A percentile compares a stretch with the other conserved stretches of the same genome.
Conservation (phyloP, 2,888 invertebrate genomes). For the Cheiracanthium punctorium region DNA sequence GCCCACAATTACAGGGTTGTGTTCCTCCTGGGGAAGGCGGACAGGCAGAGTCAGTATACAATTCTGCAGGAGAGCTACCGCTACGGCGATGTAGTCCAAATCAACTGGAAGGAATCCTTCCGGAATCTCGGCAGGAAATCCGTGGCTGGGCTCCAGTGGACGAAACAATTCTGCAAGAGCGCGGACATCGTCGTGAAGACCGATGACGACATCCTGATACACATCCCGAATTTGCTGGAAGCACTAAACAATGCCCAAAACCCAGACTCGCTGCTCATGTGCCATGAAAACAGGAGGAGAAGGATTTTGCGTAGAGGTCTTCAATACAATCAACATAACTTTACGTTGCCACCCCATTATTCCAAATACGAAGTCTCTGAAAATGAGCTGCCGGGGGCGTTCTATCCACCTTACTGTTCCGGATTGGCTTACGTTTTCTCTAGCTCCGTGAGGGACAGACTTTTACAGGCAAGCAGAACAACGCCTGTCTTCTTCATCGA, state of each 20-base stretch:
- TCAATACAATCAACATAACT: not conserved
- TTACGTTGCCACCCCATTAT: slow-evolving; percentile 40
- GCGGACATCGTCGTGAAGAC: slow-evolving; percentile 72
- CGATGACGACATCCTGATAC: slow-evolving; percentile 73
- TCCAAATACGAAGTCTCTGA: slow-evolving; percentile 71
- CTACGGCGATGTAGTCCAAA: slow-evolving; percentile 72
- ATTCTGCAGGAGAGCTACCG: slow-evolving; percentile 67
- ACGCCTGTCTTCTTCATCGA: slow-evolving; percentile 73
- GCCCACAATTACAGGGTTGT: slow-evolving; percentile 72
- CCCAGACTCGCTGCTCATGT: slow-evolving; percentile 62
- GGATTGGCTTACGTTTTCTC: slow-evolving; percentile 73
- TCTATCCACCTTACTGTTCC: slow-evolving; percentile 72
- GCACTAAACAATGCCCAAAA: slow-evolving; percentile 46
- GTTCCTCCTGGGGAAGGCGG: slow-evolving; percentile 70
- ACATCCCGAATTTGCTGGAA: slow-evolving; percentile 72
- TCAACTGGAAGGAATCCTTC: slow-evolving; percentile 72
- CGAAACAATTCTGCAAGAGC: slow-evolving; percentile 64
- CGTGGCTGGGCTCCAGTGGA: slow-evolving; percentile 73
- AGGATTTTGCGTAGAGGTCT: slow-evolving; percentile 68
- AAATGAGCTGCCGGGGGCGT: slow-evolving; percentile 70
- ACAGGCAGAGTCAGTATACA: slow-evolving; percentile 26
- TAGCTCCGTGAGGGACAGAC: slow-evolving; percentile 50
- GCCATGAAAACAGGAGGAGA: slow-evolving; percentile 71
- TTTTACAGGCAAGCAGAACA: slow-evolving; percentile 68
- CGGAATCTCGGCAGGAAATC: slow-evolving; percentile 73